Conservation (phyloP, 2,113 vertebrate species). For the Butastur rufipennis region DNA sequence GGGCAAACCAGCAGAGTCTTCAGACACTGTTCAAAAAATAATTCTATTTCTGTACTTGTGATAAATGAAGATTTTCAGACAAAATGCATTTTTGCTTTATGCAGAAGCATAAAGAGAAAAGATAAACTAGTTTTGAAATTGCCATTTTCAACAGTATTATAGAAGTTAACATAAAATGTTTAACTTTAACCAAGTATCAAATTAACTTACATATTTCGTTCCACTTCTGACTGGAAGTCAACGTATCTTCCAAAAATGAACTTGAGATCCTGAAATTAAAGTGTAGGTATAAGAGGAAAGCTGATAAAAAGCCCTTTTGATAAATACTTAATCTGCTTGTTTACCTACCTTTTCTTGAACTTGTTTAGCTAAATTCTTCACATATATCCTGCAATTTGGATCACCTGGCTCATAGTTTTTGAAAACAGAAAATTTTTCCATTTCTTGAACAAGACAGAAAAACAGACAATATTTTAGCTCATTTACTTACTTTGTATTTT, state of each 20-base stretch:
- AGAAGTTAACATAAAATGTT: not conserved
- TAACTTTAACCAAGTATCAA: not conserved
- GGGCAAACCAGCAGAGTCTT: not conserved
- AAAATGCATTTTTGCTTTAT: not conserved
- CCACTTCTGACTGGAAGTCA: conserved; percentile 85
- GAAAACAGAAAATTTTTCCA: conserved; percentile 92
- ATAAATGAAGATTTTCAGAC: not conserved
- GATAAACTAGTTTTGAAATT: not conserved
- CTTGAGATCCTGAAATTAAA: conserved; percentile 87
- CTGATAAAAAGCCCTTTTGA: not conserved
- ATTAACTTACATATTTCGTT: conserved; percentile 91
- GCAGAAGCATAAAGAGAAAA: not conserved
- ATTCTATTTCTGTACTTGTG: not conserved
- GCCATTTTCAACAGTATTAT: not conserved
- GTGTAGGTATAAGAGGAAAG: not conserved
- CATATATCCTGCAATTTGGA: conserved; percentile 95
- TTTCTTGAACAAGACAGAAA: conserved; percentile 80
- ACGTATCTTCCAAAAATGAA: conserved; percentile 96
- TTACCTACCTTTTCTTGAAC: conserved; percentile 91
- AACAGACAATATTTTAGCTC: not conserved
- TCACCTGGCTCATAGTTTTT: conserved; percentile 95
- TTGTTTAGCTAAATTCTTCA: conserved; percentile 96
- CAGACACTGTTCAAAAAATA: not conserved
- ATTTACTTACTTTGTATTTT: not conserved
- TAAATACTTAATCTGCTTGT: not conserved